Base-by-base conservation (phyloP, 1,140 invertebrate genomes). In the Hormaphis cornu region DNA sequence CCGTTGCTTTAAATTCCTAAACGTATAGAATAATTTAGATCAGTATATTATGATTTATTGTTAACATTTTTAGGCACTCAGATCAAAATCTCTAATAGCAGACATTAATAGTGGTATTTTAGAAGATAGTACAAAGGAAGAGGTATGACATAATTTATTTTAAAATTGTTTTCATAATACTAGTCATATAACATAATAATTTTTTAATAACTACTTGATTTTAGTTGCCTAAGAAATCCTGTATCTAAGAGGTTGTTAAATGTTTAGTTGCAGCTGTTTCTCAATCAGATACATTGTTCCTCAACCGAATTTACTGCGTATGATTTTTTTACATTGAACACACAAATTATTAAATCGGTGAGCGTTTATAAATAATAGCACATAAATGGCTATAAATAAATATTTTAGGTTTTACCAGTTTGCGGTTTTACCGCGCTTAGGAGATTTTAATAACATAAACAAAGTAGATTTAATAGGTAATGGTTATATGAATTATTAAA, bases 261-360 rank as follows among this genome's bases (percentile, higher is more conserved):
- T 48, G 61, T 59, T 9, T 33, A 72, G 72, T 53, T 72, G 12
- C 63, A 44, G 14, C 26, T 72, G 3, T 72, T 72, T 24, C 30
- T 63, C 12, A 71, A 71, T 69, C 72, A 72, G 30, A 69, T 72
- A 14, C 44, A 28, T 12, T 71, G 70, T 35, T 30, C 26, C 0
- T 59, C 54, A n/a, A 71, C 63, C 24, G 72, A 72, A 35, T 72
- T 72, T 26, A 71, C 70, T 16, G 63, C 69, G 0, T 63, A 63
- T 10, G 42, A 63, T 63, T 63, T 63, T 5, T 63, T 63, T 18
- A 35, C 42, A 14, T 24, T 70, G 24, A 69, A 72, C 20, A 71
- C 70, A 7, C 72, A 56, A 61, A 42, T 72, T 2, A 72, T 72
- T 24, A 71, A 53, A 37, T 71, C 72, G 26, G 72, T 72, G 69